Conservation (phyloP, 2,797 vertebrate species). For the Malurus splendens region DNA sequence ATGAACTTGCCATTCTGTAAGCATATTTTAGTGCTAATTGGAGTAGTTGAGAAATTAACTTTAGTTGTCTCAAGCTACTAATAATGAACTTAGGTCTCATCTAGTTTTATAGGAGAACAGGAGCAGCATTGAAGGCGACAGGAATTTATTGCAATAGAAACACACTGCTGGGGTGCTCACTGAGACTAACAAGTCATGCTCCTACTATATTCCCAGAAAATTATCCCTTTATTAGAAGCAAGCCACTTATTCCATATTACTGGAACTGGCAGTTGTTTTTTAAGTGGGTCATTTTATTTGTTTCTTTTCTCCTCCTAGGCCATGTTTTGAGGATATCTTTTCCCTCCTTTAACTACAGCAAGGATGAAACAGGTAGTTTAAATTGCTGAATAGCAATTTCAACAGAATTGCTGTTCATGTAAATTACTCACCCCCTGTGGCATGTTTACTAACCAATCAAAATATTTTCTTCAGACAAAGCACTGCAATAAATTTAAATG, state of each 20-base stretch:
- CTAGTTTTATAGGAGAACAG: not conserved
- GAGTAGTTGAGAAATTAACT: not conserved
- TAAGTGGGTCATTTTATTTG: not conserved
- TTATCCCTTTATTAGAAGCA: not conserved
- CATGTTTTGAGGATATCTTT: not conserved
- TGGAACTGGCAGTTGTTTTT: not conserved
- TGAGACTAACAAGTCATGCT: not conserved
- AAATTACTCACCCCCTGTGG: constrained; percentile 36
- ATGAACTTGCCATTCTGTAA: not conserved
- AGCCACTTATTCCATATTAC: not conserved
- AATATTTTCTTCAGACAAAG: constrained; percentile 56
- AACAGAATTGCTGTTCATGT: constrained; percentile 29
- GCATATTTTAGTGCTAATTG: not conserved
- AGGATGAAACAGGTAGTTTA: constrained; percentile 11
- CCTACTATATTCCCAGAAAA: not conserved
- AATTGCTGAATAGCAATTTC: constrained; percentile 27
- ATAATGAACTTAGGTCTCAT: constrained; percentile 5
- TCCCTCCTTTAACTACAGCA: not conserved
- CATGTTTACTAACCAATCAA: constrained; percentile 56
- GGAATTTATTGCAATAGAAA: not conserved
- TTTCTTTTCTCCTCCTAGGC: not conserved
- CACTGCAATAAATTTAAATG: constrained; percentile 55
- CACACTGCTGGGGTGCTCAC: not conserved
- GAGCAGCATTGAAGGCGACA: not conserved
- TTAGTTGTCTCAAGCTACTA: not conserved